Percentiles rank a stretch among this genome's conserved stretches.
These are phyloP conservation scores for Endomychus coccineus DNA, from an alignment of 2,888 invertebrate genomes.

Conservation along the genomic window DNA sequence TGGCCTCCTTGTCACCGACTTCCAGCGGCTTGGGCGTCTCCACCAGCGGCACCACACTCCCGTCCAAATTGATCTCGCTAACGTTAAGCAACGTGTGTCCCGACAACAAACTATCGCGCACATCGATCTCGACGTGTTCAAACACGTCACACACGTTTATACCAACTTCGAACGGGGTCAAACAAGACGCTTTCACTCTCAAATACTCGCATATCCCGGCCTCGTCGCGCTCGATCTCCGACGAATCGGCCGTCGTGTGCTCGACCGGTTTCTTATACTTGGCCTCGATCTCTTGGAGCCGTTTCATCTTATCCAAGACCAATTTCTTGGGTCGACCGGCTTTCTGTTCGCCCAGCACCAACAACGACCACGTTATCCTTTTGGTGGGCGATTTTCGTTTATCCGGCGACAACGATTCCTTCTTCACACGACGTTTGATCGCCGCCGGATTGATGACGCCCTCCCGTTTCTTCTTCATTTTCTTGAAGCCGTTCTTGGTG, in stretches of 20 bases:
- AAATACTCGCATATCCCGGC: conserved; percentile 11
- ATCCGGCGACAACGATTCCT: neutral
- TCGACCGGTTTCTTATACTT: conserved; percentile 2
- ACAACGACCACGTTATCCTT: too few species aligned
- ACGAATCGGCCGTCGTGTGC: neutral
- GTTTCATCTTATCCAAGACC: conserved; percentile 8
- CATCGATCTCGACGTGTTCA: conserved; percentile 19
- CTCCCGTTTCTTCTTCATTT: conserved; percentile 3
- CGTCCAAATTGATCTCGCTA: conserved; percentile 22
- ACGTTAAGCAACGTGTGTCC: conserved; percentile 29
- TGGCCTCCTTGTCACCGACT: too few species aligned
- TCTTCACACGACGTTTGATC: neutral
- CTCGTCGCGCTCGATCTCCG: neutral
- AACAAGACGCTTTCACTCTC: conserved; percentile 9
- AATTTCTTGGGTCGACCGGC: conserved; percentile 6
- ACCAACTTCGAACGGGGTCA: conserved; percentile 27
- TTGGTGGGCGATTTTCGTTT: too few species aligned
- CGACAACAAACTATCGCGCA: conserved; percentile 19
- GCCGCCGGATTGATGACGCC: neutral
- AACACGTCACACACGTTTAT: conserved; percentile 30
- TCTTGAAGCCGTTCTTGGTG: neutral
- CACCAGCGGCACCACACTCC: neutral
- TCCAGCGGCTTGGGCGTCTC: too few species aligned
- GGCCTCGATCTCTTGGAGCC: conserved; percentile 8
- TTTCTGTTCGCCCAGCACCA: conserved; percentile 1